Conservation (phyloP, 2,113 vertebrate genomes). For the Galbula dea region DNA sequence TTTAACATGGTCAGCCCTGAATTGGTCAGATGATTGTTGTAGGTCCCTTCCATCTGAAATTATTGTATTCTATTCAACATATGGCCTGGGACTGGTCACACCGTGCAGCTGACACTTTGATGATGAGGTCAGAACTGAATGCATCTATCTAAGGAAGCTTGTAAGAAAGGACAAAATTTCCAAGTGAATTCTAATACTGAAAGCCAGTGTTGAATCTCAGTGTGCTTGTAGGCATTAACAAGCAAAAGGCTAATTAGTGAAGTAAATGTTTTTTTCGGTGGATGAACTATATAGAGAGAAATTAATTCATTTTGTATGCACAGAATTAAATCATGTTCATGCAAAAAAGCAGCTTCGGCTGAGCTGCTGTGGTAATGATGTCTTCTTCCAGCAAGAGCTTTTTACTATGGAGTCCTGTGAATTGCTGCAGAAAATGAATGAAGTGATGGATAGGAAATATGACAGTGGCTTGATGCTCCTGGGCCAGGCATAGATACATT, state of each 20-base stretch:
- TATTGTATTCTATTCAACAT: too few relatives aligned
- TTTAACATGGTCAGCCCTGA: too few relatives aligned
- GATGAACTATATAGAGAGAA: not conserved
- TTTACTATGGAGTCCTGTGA: not conserved
- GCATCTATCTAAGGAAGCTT: not conserved
- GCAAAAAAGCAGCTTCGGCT: not conserved
- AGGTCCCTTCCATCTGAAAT: too few relatives aligned
- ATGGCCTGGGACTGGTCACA: too few relatives aligned
- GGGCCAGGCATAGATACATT: too few relatives aligned
- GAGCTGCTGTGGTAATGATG: not conserved
- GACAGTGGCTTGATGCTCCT: not conserved
- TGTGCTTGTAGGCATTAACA: not conserved
- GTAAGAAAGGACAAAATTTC: not conserved
- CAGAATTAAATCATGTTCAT: not conserved
- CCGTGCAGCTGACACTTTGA: not conserved
- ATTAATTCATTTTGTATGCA: not conserved
- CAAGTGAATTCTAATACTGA: not conserved
- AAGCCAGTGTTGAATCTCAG: not conserved
- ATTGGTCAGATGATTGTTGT: too few relatives aligned
- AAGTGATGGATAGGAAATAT: not conserved
- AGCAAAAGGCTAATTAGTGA: slow-evolving; percentile 3
- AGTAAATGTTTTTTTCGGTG: not conserved
- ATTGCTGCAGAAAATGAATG: not conserved
- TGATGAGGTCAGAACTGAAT: not conserved
- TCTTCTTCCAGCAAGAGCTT: not conserved